phyloP scores from a whole-genome alignment of 64 coral and sea anemone genomes.

The Dendronephthya gigantea region DNA sequence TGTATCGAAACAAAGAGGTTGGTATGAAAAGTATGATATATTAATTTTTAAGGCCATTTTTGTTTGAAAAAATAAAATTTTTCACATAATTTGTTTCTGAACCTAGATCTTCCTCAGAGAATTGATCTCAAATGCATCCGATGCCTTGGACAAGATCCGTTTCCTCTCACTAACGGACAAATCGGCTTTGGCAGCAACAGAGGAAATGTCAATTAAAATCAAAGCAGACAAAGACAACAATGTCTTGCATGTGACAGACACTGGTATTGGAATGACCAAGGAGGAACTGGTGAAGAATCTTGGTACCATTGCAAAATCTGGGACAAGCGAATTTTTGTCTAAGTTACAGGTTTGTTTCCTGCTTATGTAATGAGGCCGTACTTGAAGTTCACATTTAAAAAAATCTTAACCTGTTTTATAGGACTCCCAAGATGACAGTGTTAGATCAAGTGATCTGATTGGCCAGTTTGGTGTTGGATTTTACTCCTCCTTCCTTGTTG shows the following conservation, averaged over 20 bases:
- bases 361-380: neutral
- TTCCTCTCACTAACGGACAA: slow-evolving; percentile 82
- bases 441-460: slow-evolving; percentile 73
- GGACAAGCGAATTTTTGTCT: slow-evolving; percentile 92
- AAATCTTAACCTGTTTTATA: neutral
- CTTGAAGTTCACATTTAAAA: neutral
- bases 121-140: slow-evolving; percentile 93
- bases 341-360: slow-evolving; percentile 38
- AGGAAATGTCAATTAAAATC: slow-evolving; percentile 91
- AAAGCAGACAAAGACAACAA: slow-evolving; percentile 99
- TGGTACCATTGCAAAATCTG: slow-evolving; percentile 96
- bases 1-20: slow-evolving; percentile 99
- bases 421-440: slow-evolving; percentile 49
- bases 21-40: neutral
- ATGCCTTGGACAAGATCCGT: slow-evolving; percentile 92
- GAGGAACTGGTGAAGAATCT: slow-evolving; percentile 82
- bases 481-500: slow-evolving; percentile 91
- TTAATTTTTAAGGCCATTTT: neutral
- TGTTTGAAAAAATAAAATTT: neutral
- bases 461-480: slow-evolving; percentile 99
- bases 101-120: slow-evolving; percentile 94
- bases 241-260: slow-evolving; percentile 94
- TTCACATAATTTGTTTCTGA: no score
- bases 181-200: slow-evolving; percentile 60
- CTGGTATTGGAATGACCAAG: slow-evolving; percentile 99